phyloP scores from a whole-genome alignment of 2,113 vertebrate species.

The Vireo altiloquus region DNA sequence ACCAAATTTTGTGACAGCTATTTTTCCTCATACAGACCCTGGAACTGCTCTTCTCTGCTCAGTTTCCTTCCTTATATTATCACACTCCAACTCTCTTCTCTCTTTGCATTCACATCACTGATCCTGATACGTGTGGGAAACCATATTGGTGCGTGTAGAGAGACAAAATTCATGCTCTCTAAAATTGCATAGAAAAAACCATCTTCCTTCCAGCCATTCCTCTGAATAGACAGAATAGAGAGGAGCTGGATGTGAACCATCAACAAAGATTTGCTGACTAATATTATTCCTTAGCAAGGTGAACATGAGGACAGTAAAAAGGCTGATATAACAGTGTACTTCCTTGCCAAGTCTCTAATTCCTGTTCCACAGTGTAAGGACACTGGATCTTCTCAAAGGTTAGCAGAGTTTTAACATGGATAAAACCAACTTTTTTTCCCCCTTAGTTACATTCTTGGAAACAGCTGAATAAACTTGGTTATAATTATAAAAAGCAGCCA shows the following conservation, averaged over 20 bases:
- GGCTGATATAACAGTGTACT: background rate
- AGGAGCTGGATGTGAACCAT: background rate
- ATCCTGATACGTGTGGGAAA: rapidly evolving
- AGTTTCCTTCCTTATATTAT: background rate
- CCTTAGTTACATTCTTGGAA: background rate
- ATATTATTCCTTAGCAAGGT: background rate
- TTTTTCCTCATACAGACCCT: background rate
- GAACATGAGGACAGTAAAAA: background rate
- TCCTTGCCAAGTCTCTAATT: background rate
- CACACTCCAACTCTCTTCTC: background rate
- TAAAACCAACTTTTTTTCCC: rapidly evolving
- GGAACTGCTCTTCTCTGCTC: background rate
- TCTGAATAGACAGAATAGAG: background rate
- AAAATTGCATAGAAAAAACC: background rate
- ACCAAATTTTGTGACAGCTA: background rate
- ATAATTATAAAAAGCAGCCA: background rate
- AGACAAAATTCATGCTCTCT: background rate
- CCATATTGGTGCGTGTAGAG: background rate
- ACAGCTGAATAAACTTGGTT: background rate
- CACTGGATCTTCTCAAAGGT: background rate
- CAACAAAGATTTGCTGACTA: background rate
- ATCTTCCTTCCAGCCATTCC: background rate
- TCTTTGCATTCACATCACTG: background rate
- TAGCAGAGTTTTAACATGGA: background rate
- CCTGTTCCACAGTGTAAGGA: background rate